A percentile compares a stretch with the other conserved stretches of the same genome.
Conservation (phyloP, 2,113 vertebrate genomes). For the Perognathus longimembris region DNA sequence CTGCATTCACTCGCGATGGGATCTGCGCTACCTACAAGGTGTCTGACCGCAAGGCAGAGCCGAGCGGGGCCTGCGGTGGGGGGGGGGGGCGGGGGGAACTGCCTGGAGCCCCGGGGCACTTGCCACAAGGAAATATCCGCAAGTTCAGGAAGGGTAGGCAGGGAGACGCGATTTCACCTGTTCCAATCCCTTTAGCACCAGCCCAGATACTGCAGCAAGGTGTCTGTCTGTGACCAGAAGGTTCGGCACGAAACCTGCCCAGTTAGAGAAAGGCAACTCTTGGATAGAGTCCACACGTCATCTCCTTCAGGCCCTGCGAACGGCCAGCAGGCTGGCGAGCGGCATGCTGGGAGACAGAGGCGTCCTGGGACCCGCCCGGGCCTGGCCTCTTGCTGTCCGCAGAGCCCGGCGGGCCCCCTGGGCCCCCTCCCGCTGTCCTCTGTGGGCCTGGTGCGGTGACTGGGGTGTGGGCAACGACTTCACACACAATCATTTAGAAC, state of each 20-base stretch:
- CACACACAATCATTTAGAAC: slow-evolving; percentile 36
- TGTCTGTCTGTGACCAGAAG: background rate
- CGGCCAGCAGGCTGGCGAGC: too few relatives aligned
- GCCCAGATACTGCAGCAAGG: background rate
- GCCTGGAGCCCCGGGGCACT: background rate
- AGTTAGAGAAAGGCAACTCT: background rate
- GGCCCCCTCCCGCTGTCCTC: too few relatives aligned
- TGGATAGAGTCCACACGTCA: accelerated
- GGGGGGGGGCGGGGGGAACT: too few relatives aligned
- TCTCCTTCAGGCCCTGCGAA: too few relatives aligned
- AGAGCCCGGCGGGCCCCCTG: too few relatives aligned
- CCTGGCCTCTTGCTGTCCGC: too few relatives aligned
- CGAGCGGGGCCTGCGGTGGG: accelerated
- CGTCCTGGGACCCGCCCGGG: too few relatives aligned
- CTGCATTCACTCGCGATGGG: background rate
- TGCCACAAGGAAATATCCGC: background rate
- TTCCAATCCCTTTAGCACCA: background rate
- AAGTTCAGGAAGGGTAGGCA: background rate
- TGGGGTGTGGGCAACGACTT: background rate
- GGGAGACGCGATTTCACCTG: background rate
- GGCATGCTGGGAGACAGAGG: too few relatives aligned
- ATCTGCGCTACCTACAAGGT: too few relatives aligned
- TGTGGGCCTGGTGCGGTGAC: background rate
- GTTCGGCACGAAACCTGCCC: accelerated
- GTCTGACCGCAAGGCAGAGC: background rate